Evolutionary conservation across 2,888 invertebrate genomes (phyloP), one percentile per base, ranked within the genome.

Genomic region (Bedellia somnulentella): DNA sequence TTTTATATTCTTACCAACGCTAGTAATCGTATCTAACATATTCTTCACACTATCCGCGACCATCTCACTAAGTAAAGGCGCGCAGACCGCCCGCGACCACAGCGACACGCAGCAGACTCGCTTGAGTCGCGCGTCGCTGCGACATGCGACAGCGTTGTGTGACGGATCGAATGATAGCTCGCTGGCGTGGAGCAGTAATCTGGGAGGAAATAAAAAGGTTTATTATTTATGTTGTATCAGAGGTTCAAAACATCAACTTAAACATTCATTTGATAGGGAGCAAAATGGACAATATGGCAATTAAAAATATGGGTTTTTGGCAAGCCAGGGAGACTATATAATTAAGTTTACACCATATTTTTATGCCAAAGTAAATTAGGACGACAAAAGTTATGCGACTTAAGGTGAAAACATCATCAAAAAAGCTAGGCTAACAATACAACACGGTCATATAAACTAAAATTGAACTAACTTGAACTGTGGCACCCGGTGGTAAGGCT

Each of bases 401-500:
- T n/a, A n/a, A n/a, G n/a, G n/a, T n/a, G n/a, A n/a, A n/a, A n/a
- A n/a, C n/a, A n/a, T n/a, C n/a, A n/a, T n/a, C n/a, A n/a, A n/a
- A n/a, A n/a, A n/a, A n/a, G n/a, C n/a, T n/a, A n/a, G n/a, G n/a
- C n/a, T n/a, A n/a, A n/a, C n/a, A n/a, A n/a, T n/a, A n/a, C n/a
- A n/a, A n/a, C n/a, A n/a, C n/a, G n/a, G n/a, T n/a, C n/a, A n/a
- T n/a, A n/a, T n/a, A n/a, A n/a, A n/a, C n/a, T n/a, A n/a, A n/a
- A n/a, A 5, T 17, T 6, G 21, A 3, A 31, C 32, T 42, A 35
- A 70, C 71, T 46, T 49, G 34, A 66, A 67, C 29, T 63, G 64
- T 2, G 58, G 54, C 12, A 52, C 30, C 3, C 56, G 53, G 34
- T 71, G 64, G 40, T 67, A 70, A 0, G 68, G 55, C 5, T 42